Evolutionary conservation across 1,140 invertebrate genomes (phyloP).

Genomic region (Halesus radiatus): DNA sequence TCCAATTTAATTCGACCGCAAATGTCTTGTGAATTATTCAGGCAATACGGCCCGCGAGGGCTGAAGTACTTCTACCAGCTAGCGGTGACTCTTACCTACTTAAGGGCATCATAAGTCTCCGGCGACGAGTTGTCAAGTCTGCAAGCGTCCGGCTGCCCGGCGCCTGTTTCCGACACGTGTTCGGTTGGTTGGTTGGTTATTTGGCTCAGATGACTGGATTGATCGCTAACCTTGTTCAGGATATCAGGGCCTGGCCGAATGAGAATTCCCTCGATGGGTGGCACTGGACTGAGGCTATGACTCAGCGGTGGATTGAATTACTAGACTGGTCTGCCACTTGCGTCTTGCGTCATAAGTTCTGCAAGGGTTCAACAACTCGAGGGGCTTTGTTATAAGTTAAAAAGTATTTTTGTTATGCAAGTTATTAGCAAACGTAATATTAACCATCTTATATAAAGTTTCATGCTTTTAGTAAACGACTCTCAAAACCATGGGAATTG

Average conservation of each 20-base stretch:
- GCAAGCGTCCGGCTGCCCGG: constrained; percentile 29
- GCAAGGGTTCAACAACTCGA: too few relatives aligned
- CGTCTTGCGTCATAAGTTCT: neutral
- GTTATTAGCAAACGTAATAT: too few relatives aligned
- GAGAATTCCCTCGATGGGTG: constrained; percentile 36
- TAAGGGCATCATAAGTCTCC: constrained; percentile 6
- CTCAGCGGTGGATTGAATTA: constrained; percentile 26
- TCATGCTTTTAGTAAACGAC: too few relatives aligned
- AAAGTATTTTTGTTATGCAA: too few relatives aligned
- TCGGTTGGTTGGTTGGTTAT: too few relatives aligned
- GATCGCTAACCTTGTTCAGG: constrained; percentile 33
- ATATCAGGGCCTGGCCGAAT: neutral
- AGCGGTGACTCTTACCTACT: neutral
- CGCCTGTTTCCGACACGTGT: constrained; percentile 29
- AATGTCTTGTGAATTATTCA: too few relatives aligned
- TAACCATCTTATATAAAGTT: too few relatives aligned
- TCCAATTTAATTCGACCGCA: too few relatives aligned
- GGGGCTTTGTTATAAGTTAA: too few relatives aligned
- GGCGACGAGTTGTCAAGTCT: constrained; percentile 26
- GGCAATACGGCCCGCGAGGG: too few relatives aligned
- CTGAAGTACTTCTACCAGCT: too few relatives aligned
- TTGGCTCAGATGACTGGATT: neutral
- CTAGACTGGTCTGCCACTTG: constrained; percentile 26
- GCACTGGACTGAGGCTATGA: neutral
- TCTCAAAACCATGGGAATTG: too few relatives aligned